These are phyloP conservation scores for Tipula unca DNA, from an alignment of 2,888 invertebrate species.

Conservation along the genomic window DNA sequence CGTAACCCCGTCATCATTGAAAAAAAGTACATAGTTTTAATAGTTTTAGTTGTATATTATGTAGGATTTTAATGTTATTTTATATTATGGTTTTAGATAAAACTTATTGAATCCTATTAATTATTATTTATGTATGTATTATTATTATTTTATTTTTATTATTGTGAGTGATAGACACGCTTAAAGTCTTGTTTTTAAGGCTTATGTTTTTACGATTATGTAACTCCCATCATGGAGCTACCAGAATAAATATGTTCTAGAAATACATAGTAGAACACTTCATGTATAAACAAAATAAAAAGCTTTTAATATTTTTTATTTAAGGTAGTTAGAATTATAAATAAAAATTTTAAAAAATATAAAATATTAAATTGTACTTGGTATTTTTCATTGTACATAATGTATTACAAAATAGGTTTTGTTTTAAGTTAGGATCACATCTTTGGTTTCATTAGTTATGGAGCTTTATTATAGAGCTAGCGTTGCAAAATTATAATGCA, in stretches of 20 bases:
- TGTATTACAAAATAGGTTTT: no score
- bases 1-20: background rate
- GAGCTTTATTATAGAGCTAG: no score
- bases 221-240: background rate
- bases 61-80: background rate
- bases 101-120: background rate
- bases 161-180: conserved; percentile 8
- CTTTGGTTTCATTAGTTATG: no score
- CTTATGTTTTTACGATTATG: background rate
- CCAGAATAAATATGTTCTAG: background rate
- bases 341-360: background rate
- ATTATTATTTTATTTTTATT: background rate
- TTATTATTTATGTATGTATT: background rate
- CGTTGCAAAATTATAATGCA: no score
- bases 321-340: background rate
- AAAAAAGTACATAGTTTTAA: background rate
- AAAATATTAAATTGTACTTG: no score
- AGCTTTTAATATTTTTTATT: background rate
- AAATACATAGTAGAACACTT: background rate
- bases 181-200: background rate
- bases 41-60: background rate
- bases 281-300: background rate
- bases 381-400: no score
- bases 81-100: background rate
- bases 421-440: no score